These are phyloP conservation scores for Drosophila nigricruria DNA, from an alignment of 2,888 invertebrate species.

Conservation along the genomic window DNA sequence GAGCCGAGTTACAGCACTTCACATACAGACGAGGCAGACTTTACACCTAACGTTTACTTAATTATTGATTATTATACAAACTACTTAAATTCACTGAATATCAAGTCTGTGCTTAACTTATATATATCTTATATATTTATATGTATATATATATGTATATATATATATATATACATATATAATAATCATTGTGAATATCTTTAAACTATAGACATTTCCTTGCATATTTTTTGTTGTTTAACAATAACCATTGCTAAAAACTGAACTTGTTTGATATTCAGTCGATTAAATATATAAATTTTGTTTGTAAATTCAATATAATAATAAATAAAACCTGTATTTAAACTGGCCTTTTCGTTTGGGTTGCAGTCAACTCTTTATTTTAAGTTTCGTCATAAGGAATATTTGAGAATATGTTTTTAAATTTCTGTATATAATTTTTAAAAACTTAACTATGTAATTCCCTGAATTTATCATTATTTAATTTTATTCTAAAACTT, in stretches of 20 bases:
- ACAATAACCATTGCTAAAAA: neutral
- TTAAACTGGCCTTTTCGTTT: neutral
- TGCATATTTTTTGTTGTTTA: neutral
- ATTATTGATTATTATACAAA: no score
- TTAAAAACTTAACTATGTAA: neutral
- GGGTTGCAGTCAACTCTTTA: neutral
- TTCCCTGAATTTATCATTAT: neutral
- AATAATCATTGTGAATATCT: neutral
- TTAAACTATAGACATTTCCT: neutral
- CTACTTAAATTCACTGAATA: no score
- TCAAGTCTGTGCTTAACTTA: no score
- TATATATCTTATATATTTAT: no score
- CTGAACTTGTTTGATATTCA: neutral
- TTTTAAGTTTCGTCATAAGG: neutral
- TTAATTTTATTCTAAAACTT: neutral
- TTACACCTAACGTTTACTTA: no score
- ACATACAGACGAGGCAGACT: no score
- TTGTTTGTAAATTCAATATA: neutral
- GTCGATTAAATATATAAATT: neutral
- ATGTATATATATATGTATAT: neutral
- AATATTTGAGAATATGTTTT: neutral
- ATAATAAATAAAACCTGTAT: constrained; percentile 6
- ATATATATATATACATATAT: neutral
- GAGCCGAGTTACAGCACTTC: no score
- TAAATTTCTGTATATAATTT: neutral